These are phyloP conservation scores for Cerastis rubricosa DNA, from an alignment of 2,888 invertebrate genomes.

Conservation along the genomic window DNA sequence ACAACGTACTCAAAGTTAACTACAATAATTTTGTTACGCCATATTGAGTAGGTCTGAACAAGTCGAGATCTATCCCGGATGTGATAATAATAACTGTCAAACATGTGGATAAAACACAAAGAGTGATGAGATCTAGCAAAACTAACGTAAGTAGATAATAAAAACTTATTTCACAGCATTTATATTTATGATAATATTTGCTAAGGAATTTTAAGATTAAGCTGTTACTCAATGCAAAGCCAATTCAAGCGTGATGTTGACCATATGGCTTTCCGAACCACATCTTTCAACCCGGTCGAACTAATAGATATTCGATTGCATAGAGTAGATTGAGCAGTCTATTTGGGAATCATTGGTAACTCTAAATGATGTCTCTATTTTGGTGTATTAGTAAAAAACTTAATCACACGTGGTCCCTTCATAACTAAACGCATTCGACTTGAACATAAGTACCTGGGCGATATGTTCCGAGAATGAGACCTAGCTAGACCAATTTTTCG, in stretches of 20 bases:
- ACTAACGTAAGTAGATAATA: constrained; percentile 4
- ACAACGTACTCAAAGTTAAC: background rate
- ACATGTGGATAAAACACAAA: constrained; percentile 34
- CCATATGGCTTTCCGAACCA: constrained; percentile 38
- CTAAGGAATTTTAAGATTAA: background rate
- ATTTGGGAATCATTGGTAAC: constrained; percentile 2
- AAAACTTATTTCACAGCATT: constrained; percentile 3
- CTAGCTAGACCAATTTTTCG: no score
- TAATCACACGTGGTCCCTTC: background rate
- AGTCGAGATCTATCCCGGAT: constrained; percentile 29
- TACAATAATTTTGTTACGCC: background rate
- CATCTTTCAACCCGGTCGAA: constrained; percentile 11
- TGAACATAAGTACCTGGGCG: background rate
- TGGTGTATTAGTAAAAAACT: background rate
- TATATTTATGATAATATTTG: constrained; percentile 2
- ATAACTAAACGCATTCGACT: background rate
- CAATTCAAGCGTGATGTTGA: constrained; percentile 19
- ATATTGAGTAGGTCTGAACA: constrained; percentile 11
- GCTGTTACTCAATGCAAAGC: constrained; percentile 26
- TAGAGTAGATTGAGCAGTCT: background rate
- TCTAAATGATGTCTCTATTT: constrained; percentile 13
- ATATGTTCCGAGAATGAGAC: no score
- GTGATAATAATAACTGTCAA: constrained; percentile 46
- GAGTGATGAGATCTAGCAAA: constrained; percentile 7
- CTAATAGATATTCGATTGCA: background rate